These are phyloP conservation scores for Tautogolabrus adspersus DNA, from an alignment of 2,113 vertebrate genomes.

Conservation along the genomic window DNA sequence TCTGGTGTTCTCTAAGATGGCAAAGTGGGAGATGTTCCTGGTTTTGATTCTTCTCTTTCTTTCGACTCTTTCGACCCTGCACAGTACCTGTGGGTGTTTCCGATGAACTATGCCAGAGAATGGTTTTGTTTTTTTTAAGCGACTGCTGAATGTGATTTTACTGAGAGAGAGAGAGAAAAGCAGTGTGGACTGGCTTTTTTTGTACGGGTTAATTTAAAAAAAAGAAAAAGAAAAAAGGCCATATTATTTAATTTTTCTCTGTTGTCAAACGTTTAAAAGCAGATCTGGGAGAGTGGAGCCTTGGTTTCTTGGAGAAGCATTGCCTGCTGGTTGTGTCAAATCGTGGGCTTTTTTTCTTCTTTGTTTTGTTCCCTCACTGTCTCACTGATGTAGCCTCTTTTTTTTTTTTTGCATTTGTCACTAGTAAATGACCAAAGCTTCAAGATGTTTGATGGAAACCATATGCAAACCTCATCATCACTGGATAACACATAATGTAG, in stretches of 20 bases:
- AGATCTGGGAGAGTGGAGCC: constrained; percentile 84
- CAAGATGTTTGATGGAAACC: constrained; percentile 69
- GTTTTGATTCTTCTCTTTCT: constrained; percentile 67
- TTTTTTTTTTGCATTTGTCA: constrained; percentile 47
- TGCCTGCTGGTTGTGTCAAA: constrained; percentile 42
- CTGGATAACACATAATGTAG: constrained; percentile 77
- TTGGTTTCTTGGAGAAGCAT: constrained; percentile 79
- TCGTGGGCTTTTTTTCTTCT: constrained; percentile 34
- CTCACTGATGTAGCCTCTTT: constrained; percentile 65
- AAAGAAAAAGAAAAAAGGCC: constrained; percentile 76
- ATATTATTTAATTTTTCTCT: constrained; percentile 87
- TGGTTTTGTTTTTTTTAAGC: constrained; percentile 71
- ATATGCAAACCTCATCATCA: constrained; percentile 81
- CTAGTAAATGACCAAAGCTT: constrained; percentile 85
- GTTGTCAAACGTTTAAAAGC: constrained; percentile 80
- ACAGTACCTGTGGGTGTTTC: constrained; percentile 81
- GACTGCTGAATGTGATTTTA: constrained; percentile 89
- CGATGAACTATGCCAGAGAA: constrained; percentile 82
- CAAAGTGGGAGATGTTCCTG: constrained; percentile 78
- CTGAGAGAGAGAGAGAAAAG: constrained; percentile 78
- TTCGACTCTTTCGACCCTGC: constrained; percentile 73
- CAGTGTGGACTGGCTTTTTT: constrained; percentile 85
- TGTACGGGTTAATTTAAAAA: constrained; percentile 86
- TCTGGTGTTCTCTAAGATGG: constrained; percentile 82
- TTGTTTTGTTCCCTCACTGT: constrained; percentile 25